Evolutionary conservation across 2,797 vertebrate genomes (phyloP).

Genomic region (Epinephelus coioides): DNA sequence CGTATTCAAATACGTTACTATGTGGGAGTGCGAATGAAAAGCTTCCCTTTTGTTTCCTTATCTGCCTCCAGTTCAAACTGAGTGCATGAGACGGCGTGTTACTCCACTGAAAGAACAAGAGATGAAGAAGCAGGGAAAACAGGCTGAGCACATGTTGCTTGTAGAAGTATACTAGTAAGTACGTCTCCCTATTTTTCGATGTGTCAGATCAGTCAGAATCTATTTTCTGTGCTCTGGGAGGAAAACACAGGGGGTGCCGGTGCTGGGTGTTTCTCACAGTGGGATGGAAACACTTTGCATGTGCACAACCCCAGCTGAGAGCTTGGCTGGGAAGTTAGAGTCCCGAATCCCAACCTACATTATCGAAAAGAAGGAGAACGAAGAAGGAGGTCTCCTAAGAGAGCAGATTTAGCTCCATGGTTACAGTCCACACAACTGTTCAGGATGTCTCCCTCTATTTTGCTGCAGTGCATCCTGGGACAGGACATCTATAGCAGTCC

Average conservation of each 20-base stretch:
- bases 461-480: constrained; percentile 75
- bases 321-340: constrained; percentile 64
- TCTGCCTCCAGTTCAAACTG: constrained; percentile 58
- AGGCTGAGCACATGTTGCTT: constrained; percentile 62
- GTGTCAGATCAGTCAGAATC: constrained; percentile 60
- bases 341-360: constrained; percentile 54
- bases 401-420: constrained; percentile 77
- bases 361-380: constrained; percentile 58
- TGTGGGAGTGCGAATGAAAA: constrained; percentile 38
- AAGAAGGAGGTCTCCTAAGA: constrained; percentile 48
- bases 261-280: constrained; percentile 39
- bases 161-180: constrained; percentile 44
- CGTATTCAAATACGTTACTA: constrained; percentile 29
- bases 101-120: constrained; percentile 40
- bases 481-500: constrained; percentile 74
- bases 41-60: constrained; percentile 53
- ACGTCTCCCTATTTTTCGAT: constrained; percentile 32
- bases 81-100: constrained; percentile 45
- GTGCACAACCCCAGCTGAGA: constrained; percentile 66
- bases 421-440: constrained; percentile 60
- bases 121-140: constrained; percentile 56
- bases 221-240: constrained; percentile 46
- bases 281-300: constrained; percentile 46
- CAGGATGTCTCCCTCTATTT: constrained; percentile 66
- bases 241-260: constrained; percentile 21